These are phyloP conservation scores for Pristionchus mayeri DNA, from an alignment of 2,888 invertebrate genomes.

Conservation along the genomic window DNA sequence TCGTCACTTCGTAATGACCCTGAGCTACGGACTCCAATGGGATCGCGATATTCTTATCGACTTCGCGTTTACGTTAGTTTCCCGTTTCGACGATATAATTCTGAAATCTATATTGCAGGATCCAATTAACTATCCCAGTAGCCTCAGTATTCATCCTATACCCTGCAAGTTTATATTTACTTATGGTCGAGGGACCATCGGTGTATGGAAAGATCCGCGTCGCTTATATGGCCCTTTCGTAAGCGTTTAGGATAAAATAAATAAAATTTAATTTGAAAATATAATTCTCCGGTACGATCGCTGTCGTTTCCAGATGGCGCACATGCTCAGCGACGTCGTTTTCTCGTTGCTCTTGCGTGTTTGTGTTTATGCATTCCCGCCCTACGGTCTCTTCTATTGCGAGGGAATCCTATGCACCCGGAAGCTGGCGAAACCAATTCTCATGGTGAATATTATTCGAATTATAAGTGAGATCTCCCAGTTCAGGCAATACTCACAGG, in stretches of 20 bases:
- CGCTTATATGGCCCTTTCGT: neutral
- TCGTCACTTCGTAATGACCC: neutral
- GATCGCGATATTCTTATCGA: neutral
- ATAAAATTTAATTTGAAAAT: neutral
- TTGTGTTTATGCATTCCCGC: neutral
- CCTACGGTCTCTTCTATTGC: constrained; percentile 17
- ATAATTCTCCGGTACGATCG: neutral
- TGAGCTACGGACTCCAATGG: neutral
- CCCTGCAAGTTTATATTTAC: neutral
- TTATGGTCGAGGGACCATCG: neutral
- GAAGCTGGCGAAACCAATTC: neutral
- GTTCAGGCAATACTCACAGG: neutral
- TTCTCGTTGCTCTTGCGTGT: neutral
- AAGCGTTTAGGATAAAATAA: neutral
- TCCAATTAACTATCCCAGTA: neutral
- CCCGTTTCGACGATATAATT: neutral
- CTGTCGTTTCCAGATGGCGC: neutral
- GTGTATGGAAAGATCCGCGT: neutral
- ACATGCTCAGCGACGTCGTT: neutral
- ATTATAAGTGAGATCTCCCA: neutral
- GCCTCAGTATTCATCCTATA: neutral
- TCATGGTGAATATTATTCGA: neutral
- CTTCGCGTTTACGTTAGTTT: neutral
- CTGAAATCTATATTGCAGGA: neutral
- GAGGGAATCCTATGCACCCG: neutral